Evolutionary conservation across 92 coral and sea anemone species (phyloP).

Genomic region (Paragorgia papillata): DNA sequence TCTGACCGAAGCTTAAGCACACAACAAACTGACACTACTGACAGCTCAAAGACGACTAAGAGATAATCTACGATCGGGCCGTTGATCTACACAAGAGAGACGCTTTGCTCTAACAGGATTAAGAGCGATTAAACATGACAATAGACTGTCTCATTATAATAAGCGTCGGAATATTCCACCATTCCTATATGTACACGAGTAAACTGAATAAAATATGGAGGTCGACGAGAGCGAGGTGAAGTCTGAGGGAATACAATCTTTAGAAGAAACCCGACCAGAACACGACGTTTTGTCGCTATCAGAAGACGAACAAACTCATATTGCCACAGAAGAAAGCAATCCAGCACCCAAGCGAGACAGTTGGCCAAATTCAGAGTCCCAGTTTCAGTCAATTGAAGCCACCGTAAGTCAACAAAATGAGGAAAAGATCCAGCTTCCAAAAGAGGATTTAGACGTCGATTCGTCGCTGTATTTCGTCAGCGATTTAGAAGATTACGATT

Average conservation of each 20-base stretch:
- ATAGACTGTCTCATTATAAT: conserved; percentile 20
- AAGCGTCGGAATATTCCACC: conserved; percentile 1
- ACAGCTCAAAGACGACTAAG: conserved; percentile 15
- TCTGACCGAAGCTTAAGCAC: too few relatives aligned
- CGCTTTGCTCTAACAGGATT: conserved; percentile 19
- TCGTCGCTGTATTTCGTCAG: conserved; percentile 21
- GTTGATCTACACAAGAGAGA: conserved; percentile 11
- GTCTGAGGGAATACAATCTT: not conserved
- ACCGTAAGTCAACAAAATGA: not conserved
- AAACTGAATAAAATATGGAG: conserved; percentile 26
- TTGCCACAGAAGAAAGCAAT: not conserved
- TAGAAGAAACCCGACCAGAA: not conserved
- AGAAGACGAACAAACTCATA: not conserved
- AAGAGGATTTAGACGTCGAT: conserved; percentile 32
- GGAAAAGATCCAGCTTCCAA: conserved; percentile 12
- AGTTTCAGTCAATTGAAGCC: not conserved
- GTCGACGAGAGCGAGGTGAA: not conserved
- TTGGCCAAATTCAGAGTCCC: not conserved
- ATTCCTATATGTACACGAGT: conserved; percentile 10
- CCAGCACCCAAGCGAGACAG: not conserved
- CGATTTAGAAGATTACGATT: conserved; percentile 31
- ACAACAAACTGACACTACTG: conserved; percentile 1
- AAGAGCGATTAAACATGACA: conserved; percentile 33
- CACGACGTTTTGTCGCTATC: conserved; percentile 14
- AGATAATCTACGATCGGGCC: conserved; percentile 8